Conservation (phyloP, 1,140 invertebrate species). For the Branchinecta lynchi region DNA sequence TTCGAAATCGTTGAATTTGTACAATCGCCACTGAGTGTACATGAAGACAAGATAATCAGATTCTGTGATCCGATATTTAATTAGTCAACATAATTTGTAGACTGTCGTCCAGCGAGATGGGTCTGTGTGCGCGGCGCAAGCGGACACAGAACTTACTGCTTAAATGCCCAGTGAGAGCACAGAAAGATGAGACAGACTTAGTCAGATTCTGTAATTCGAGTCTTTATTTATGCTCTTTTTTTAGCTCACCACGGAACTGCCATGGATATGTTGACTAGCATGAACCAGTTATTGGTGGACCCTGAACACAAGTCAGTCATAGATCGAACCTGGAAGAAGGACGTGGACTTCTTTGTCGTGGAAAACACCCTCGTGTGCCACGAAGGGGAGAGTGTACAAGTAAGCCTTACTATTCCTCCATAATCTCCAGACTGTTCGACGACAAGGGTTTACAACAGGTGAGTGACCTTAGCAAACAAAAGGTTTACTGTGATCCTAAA, state of each 20-base stretch:
- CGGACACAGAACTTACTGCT: too few relatives aligned
- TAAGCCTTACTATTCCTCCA: slow-evolving; percentile 26
- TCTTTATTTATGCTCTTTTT: neutral
- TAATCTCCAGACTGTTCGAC: neutral
- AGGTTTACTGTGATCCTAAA: too few relatives aligned
- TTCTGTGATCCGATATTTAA: too few relatives aligned
- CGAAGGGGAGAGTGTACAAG: slow-evolving; percentile 88
- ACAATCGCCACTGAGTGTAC: too few relatives aligned
- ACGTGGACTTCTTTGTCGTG: slow-evolving; percentile 57
- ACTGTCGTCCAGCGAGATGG: neutral
- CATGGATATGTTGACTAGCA: slow-evolving; percentile 23
- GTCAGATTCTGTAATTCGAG: too few relatives aligned
- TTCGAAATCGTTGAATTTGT: too few relatives aligned
- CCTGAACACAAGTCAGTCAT: slow-evolving; percentile 41
- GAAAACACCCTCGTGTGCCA: slow-evolving; percentile 66
- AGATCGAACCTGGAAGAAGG: slow-evolving; percentile 60
- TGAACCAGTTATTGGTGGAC: slow-evolving; percentile 24
- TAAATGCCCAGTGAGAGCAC: too few relatives aligned
- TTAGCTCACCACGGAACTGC: slow-evolving; percentile 18
- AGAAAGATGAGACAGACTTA: too few relatives aligned
- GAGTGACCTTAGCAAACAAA: too few relatives aligned
- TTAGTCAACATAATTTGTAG: slow-evolving; percentile 11
- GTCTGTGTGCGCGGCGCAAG: too few relatives aligned
- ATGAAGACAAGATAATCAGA: too few relatives aligned
- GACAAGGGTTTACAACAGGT: too few relatives aligned